Percentiles rank a stretch among this genome's conserved stretches.
Evolutionary conservation across 2,888 invertebrate genomes (phyloP).

Genomic region (Drosophila mulleri): DNA sequence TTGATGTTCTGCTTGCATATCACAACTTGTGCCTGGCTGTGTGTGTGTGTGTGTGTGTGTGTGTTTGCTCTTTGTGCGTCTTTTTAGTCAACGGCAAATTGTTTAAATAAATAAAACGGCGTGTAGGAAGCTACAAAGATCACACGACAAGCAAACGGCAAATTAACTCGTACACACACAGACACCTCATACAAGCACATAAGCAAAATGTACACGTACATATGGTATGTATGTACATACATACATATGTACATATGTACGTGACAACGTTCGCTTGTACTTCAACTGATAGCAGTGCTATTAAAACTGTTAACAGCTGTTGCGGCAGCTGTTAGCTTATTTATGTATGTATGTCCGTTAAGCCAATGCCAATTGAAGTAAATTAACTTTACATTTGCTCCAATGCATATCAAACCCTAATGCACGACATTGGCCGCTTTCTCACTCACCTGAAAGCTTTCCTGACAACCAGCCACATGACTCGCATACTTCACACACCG

Average conservation of each 20-base stretch:
- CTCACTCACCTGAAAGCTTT: conserved; percentile 85
- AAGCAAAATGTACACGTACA: conserved; percentile 3
- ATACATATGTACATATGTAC: too few relatives aligned
- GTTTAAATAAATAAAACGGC: conserved; percentile 73
- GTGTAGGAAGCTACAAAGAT: conserved; percentile 84
- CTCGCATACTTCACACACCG: conserved; percentile 88
- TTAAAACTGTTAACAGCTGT: conserved; percentile 34
- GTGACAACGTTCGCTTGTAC: conserved; percentile 5
- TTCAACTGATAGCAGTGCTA: conserved; percentile 22
- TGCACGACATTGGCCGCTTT: not conserved
- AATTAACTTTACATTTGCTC: conserved; percentile 12
- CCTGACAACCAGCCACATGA: conserved; percentile 84
- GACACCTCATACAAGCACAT: not conserved
- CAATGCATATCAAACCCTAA: not conserved
- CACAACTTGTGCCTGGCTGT: conserved; percentile 6
- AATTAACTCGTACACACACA: conserved; percentile 53
- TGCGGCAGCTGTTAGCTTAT: not conserved
- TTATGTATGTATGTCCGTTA: not conserved
- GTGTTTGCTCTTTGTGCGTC: conserved; percentile 31
- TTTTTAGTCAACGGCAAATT: conserved; percentile 65
- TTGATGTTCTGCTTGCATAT: conserved; percentile 8
- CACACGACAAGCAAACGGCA: conserved; percentile 53
- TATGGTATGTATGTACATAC: too few relatives aligned
- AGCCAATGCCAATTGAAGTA: not conserved
- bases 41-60: conserved; percentile 22